Conservation (phyloP, 2,888 invertebrate genomes). For the Hydrotaea cyrtoneurina region DNA sequence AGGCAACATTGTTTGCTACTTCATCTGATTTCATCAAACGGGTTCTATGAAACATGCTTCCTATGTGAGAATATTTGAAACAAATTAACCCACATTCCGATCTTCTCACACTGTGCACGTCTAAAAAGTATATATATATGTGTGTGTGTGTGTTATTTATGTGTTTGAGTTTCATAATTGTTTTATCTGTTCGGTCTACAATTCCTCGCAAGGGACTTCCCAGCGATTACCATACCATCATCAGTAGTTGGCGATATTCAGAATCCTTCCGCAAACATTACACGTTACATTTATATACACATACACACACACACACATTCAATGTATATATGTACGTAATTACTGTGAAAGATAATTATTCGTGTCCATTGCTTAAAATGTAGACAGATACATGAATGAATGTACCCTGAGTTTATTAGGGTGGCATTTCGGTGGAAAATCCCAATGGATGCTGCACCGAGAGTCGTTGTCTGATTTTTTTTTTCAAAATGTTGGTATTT, state of each 20-base stretch:
- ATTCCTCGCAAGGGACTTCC: neutral
- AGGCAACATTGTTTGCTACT: no score
- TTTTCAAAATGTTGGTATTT: no score
- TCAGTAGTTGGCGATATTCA: neutral
- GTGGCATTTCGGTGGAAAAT: no score
- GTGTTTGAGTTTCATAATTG: conserved; percentile 9
- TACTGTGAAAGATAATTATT: neutral
- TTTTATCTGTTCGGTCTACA: neutral
- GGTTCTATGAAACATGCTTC: no score
- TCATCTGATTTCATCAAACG: no score
- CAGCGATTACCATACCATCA: neutral
- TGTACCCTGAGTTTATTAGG: no score
- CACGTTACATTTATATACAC: neutral
- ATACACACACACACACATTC: neutral
- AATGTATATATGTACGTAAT: neutral
- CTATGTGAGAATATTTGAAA: no score
- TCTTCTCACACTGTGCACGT: neutral
- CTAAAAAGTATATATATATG: neutral
- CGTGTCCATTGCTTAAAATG: no score
- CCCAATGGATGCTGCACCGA: no score
- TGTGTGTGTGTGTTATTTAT: neutral
- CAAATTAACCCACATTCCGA: no score
- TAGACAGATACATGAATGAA: no score
- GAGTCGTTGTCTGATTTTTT: no score
- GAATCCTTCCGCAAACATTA: neutral